Evolutionary conservation across 2,113 vertebrate genomes (phyloP).

Genomic region (Myotis brandtii): DNA sequence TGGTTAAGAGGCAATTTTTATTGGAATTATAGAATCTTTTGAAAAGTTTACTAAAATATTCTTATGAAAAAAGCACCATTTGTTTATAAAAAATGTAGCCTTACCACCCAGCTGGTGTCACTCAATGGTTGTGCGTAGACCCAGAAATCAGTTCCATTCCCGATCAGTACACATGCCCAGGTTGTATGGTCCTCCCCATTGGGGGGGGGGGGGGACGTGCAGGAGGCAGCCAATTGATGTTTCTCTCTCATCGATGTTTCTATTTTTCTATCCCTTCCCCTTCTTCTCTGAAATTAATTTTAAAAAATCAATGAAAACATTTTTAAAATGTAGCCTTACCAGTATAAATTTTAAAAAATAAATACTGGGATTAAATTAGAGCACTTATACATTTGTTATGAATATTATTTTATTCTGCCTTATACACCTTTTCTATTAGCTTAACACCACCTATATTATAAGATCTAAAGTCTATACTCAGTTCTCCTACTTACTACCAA

Average conservation of each 20-base stretch:
- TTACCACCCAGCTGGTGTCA: too few relatives aligned
- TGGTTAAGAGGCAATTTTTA: neutral
- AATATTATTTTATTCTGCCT: neutral
- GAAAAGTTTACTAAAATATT: neutral
- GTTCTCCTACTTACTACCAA: neutral
- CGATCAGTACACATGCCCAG: too few relatives aligned
- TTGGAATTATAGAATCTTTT: neutral
- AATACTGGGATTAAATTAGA: neutral
- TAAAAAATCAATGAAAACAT: too few relatives aligned
- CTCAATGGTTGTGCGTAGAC: too few relatives aligned
- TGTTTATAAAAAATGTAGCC: neutral
- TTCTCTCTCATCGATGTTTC: too few relatives aligned
- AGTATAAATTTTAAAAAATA: neutral
- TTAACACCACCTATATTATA: neutral
- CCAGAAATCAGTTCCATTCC: too few relatives aligned
- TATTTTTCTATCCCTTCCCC: too few relatives aligned
- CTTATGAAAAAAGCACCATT: neutral
- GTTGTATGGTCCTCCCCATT: too few relatives aligned
- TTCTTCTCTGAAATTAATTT: too few relatives aligned
- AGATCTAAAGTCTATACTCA: neutral
- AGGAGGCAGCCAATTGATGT: too few relatives aligned
- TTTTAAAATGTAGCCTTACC: neutral
- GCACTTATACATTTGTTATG: neutral
- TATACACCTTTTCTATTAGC: neutral
- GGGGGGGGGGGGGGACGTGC: too few relatives aligned